Percentiles rank a stretch among this genome's conserved stretches.
Evolutionary conservation across 2,888 invertebrate genomes (phyloP).

Genomic region (Odontomyia ornata): DNA sequence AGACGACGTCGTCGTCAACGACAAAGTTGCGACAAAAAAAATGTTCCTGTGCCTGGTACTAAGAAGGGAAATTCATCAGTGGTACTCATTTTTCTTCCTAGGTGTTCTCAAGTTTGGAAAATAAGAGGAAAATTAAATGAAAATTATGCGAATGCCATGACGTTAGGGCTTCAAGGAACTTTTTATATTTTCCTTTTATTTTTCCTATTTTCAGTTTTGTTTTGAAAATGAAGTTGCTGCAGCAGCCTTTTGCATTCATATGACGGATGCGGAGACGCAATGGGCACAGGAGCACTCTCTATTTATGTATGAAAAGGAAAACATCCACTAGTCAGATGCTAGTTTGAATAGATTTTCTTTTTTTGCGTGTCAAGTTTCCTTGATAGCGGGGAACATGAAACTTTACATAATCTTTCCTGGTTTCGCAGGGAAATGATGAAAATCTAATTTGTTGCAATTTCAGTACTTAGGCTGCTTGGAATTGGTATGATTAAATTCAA

Average conservation of each 20-base stretch:
- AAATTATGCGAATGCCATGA: constrained; percentile 32
- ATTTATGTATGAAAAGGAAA: not conserved
- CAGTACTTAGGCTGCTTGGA: not conserved
- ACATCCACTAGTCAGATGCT: not conserved
- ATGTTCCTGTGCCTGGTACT: too few relatives aligned
- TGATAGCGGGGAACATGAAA: not conserved
- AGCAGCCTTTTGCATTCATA: not conserved
- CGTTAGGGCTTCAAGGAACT: constrained; percentile 18
- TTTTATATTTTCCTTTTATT: too few relatives aligned
- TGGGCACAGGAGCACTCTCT: not conserved
- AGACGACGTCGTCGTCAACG: not conserved
- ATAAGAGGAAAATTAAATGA: constrained; percentile 43
- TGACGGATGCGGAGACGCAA: not conserved
- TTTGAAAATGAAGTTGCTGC: not conserved
- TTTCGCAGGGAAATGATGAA: not conserved
- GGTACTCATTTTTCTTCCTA: constrained; percentile 21
- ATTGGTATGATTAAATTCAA: too few relatives aligned
- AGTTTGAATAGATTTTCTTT: not conserved
- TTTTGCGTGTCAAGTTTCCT: constrained; percentile 16
- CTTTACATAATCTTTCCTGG: constrained; percentile 1
- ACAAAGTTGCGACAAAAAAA: too few relatives aligned
- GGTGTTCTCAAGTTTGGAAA: constrained; percentile 32
- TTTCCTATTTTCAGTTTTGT: not conserved
- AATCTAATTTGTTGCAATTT: constrained; percentile 4
- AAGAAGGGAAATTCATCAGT: constrained; percentile 19